Evolutionary conservation across 2,888 invertebrate genomes (phyloP), one percentile per base, ranked within the genome.

Genomic region (Diplazon laetatorius): DNA sequence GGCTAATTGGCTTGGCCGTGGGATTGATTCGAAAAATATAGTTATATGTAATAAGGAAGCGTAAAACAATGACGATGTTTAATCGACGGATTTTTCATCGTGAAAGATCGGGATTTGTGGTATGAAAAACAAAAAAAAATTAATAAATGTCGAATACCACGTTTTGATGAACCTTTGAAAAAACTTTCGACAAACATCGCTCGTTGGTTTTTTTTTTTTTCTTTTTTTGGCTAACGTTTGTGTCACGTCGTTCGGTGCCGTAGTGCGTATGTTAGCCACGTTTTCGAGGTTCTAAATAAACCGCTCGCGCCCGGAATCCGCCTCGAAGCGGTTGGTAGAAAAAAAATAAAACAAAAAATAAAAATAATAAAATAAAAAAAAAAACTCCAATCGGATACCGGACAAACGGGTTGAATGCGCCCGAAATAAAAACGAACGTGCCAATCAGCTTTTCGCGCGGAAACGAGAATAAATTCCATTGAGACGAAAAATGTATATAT

Each of bases 271-370:
- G n/a, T 37, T 22, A 12, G 35, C 35, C 8, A 25, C 63, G 69
- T n/a, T 79, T 73, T 76, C 79, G 76, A 69, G 73, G 69, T 71
- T 80, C 65, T 76, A 74, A 76, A 80, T 76, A 79, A 79, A 69
- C 35, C 62, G 14, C n/a, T n/a, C 22, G 52, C 69, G 52, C 35
- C 52, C 10, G 46, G 69, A 69, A 75, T 75, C 37, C 20, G 55
- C 55, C 25, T 39, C 62, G 20, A 20, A 63, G 48, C 69, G 42
- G 52, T 52, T 50, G 50, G 20, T 52, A n/a, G n/a, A n/a, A n/a
- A n/a, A n/a, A n/a, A n/a, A n/a, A n/a, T n/a, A n/a, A n/a, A n/a
- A n/a, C n/a, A 30, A 30, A 30, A 30, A 30, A 30, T 30, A 30
- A 30, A 5, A 30, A 30, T 20, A 25, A 25, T 30, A 30, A 30